Percentiles rank a stretch among this genome's conserved stretches.
These are phyloP conservation scores for Argyrosomus japonicus DNA, from an alignment of 2,113 vertebrate species.

Conservation along the genomic window DNA sequence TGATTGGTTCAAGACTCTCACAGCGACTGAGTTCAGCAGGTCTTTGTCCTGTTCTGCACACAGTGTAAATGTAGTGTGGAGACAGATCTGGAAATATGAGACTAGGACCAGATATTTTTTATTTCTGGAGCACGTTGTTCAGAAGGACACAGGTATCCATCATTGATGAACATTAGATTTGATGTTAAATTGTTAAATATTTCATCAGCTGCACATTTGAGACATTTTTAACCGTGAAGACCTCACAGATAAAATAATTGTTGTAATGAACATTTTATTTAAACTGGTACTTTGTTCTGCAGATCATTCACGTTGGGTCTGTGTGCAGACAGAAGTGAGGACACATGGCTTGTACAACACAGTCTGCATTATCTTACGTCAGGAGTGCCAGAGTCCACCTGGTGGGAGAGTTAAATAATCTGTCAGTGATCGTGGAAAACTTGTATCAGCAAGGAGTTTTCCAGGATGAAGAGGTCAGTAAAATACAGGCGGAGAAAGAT, in stretches of 20 bases:
- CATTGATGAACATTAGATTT: too few species aligned
- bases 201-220: too few species aligned
- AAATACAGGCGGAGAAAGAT: slow-evolving; percentile 16
- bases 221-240: neutral
- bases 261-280: neutral
- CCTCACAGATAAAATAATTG: neutral
- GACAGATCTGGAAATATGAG: too few species aligned
- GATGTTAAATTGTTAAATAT: too few species aligned
- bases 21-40: too few species aligned
- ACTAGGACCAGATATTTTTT: too few species aligned
- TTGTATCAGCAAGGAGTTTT: slow-evolving; percentile 15
- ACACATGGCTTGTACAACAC: slow-evolving; percentile 43
- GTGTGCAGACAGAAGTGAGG: neutral
- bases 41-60: too few species aligned
- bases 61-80: too few species aligned
- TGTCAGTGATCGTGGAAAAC: slow-evolving; percentile 47
- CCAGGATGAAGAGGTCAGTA: slow-evolving; percentile 2
- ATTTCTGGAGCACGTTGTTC: too few species aligned
- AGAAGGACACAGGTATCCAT: too few species aligned
- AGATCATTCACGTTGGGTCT: slow-evolving; percentile 28
- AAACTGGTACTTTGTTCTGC: neutral
- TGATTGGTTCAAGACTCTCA: too few species aligned
- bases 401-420: slow-evolving; percentile 13
- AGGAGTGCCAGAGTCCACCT: neutral
- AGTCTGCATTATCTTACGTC: slow-evolving; percentile 18